Evolutionary conservation across 2,797 vertebrate genomes (phyloP), one percentile per base, ranked within the genome.

Genomic region (Pachyuromys duprasi): DNA sequence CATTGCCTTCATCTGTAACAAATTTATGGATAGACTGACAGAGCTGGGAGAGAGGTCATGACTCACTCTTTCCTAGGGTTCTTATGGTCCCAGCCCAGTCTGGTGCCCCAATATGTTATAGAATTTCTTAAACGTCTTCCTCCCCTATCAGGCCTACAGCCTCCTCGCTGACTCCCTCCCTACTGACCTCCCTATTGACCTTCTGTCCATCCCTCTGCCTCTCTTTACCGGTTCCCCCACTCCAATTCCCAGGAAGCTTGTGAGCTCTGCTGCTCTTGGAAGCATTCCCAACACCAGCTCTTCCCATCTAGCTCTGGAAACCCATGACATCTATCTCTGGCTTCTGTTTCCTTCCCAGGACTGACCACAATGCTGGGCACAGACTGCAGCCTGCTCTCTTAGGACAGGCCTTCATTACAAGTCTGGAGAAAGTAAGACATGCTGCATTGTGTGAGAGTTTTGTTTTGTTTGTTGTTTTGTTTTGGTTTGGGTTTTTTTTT

Each of bases 1-100:
- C 83, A 36, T n/a, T 14, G 17, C 55, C 42, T 49, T 76, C 49
- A 9, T 24, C 12, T 69, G 57, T 28, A 11, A 26, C 20, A 28
- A 55, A n/a, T n/a, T 17, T 28, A 8, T 28, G 36, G 39, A 80
- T 8, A 55, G 49, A 53, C 13, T 84, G 67, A 69, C 20, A 49
- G 91, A 95, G 18, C 18, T 2, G 22, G n/a, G 39, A 75, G 33
- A 17, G 5, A 86, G 7, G 57, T 57, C n/a, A 14, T 20, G 4
- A 0, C 20, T 86, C 86, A 76, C 28, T 57, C 93, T 89, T 86
- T 39, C 81, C 70, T 88, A 33, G 24, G 99, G 99, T 98, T 83
- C 97, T 99, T 98, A 99, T 97, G 98, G 98, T 62, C 98, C 99
- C 0, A 98, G 14, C 94, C 11, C 98, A 0, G 1, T 98, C 98